phyloP scores from a whole-genome alignment of 2,113 vertebrate genomes.

The Grus americana region DNA sequence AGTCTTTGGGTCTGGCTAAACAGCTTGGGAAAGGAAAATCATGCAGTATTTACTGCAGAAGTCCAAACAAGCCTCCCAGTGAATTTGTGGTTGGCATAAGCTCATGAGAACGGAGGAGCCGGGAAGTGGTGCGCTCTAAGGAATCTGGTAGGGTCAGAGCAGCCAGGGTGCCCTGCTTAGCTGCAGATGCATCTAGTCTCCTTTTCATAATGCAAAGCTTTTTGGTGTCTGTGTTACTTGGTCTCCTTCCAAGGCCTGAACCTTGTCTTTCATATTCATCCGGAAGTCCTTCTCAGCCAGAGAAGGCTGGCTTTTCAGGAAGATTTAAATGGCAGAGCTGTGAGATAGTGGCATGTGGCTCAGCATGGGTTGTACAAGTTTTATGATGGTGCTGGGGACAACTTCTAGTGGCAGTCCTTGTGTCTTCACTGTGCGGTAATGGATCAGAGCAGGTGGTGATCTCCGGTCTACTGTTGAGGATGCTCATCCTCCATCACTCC shows the following conservation, averaged over 20 bases:
- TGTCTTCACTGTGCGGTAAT: not conserved
- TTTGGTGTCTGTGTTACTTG: not conserved
- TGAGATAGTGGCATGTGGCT: accelerated
- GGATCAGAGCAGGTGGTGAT: not conserved
- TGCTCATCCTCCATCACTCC: accelerated
- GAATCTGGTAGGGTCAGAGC: accelerated
- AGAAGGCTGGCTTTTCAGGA: not conserved
- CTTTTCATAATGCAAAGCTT: not conserved
- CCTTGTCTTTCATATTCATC: not conserved
- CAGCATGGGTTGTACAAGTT: not conserved
- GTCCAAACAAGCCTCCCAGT: not conserved
- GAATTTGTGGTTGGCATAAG: not conserved
- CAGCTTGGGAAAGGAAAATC: not conserved
- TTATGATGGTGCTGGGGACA: not conserved
- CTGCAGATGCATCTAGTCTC: not conserved
- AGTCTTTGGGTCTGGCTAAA: not conserved
- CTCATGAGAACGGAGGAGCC: not conserved
- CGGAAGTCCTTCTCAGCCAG: not conserved
- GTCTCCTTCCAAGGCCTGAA: not conserved
- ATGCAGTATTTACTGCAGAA: not conserved
- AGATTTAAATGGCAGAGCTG: not conserved
- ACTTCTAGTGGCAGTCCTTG: not conserved
- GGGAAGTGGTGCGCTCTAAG: accelerated
- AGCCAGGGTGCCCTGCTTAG: not conserved
- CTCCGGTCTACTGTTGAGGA: not conserved